Conservation (phyloP, 2,797 vertebrate species). For the Phalanger gymnotis region DNA sequence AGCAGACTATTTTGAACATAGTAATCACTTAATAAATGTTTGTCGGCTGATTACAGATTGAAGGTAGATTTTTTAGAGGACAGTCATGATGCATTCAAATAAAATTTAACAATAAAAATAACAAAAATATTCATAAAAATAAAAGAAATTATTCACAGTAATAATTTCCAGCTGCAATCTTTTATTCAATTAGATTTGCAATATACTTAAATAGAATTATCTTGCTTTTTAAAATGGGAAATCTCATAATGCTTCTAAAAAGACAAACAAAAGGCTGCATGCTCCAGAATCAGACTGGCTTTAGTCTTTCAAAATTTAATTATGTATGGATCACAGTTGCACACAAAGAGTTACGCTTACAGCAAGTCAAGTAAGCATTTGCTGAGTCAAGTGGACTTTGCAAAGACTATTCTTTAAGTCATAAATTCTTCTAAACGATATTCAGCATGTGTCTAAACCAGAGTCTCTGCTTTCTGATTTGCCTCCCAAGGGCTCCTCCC, state of each 20-base stretch:
- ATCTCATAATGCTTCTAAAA: not conserved
- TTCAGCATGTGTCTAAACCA: not conserved
- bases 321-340: not conserved
- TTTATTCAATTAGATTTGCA: not conserved
- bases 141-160: not conserved
- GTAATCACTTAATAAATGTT: too few species aligned
- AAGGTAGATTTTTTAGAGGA: not conserved
- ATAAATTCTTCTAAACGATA: not conserved
- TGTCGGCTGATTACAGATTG: not conserved
- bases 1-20: too few species aligned
- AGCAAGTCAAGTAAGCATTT: conserved; percentile 22
- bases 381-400: conserved; percentile 14
- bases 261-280: not conserved
- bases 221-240: not conserved
- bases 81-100: not conserved
- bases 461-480: not conserved
- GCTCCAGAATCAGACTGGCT: not conserved
- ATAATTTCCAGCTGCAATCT: not conserved
- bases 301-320: not conserved
- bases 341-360: conserved; percentile 6
- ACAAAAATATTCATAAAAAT: not conserved
- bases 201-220: not conserved
- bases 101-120: not conserved
- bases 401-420: not conserved
- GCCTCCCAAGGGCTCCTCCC: not conserved